Percentiles rank a stretch among this genome's conserved stretches.
Evolutionary conservation across 37 sponge, comb jelly and placozoan species (phyloP).

Genomic region (Halichondria panicea): DNA sequence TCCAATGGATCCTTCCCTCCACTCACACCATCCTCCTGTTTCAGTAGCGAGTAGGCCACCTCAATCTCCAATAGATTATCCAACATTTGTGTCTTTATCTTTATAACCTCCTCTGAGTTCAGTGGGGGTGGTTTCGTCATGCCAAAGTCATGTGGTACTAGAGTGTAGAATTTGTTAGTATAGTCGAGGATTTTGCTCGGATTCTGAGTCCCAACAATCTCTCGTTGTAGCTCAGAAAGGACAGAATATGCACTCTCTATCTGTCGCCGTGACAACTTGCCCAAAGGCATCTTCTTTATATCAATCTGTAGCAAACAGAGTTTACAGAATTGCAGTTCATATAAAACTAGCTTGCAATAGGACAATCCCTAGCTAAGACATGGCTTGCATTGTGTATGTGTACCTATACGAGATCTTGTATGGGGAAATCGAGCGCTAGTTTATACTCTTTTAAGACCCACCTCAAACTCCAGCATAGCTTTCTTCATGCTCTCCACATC

Average conservation of each 20-base stretch:
- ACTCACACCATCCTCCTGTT: constrained; percentile 35
- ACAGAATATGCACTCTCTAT: constrained; percentile 87
- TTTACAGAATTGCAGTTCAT: not conserved
- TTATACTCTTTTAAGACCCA: too few relatives aligned
- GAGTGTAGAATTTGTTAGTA: constrained; percentile 95
- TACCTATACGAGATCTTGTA: too few relatives aligned
- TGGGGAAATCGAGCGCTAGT: too few relatives aligned
- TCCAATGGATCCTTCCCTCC: constrained; percentile 82
- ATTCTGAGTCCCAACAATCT: constrained; percentile 56
- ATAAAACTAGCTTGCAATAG: too few relatives aligned
- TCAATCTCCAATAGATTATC: constrained; percentile 96
- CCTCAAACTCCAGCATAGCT: constrained; percentile 95
- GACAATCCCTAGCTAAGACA: too few relatives aligned
- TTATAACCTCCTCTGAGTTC: constrained; percentile 79
- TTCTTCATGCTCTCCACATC: constrained; percentile 96
- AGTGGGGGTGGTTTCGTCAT: constrained; percentile 87
- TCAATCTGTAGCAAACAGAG: constrained; percentile 75
- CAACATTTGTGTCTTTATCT: constrained; percentile 90
- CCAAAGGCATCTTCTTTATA: constrained; percentile 99
- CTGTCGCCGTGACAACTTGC: constrained; percentile 92
- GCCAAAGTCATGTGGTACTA: constrained; percentile 99
- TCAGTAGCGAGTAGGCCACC: constrained; percentile 91
- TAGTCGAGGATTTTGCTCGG: constrained; percentile 78
- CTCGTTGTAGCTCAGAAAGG: constrained; percentile 72
- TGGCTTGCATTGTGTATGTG: too few relatives aligned